Conservation (phyloP, 2,113 vertebrate genomes). For the Mystacornis crossleyi region DNA sequence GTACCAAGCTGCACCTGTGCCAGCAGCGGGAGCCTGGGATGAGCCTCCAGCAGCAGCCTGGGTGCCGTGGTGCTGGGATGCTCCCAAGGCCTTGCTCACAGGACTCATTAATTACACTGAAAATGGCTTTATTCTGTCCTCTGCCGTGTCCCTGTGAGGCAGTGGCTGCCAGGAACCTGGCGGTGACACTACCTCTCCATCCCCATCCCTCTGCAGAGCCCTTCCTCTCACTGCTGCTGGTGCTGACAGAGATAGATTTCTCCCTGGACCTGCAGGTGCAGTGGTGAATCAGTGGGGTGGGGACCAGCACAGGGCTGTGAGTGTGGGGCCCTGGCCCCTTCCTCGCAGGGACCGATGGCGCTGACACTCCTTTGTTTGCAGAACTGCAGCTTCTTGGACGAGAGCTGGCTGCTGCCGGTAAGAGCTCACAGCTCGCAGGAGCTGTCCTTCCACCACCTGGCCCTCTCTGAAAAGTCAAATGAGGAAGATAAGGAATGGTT, state of each 20-base stretch:
- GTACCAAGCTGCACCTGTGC: rapidly evolving
- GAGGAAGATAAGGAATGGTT: neutral
- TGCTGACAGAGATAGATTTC: constrained; percentile 81
- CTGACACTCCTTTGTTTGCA: constrained; percentile 28
- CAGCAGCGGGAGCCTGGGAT: rapidly evolving
- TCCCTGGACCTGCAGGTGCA: constrained; percentile 81
- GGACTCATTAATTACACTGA: neutral
- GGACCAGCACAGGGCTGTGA: neutral
- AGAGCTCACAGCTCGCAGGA: neutral
- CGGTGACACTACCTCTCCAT: neutral
- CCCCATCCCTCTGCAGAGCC: constrained; percentile 68
- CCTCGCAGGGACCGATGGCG: rapidly evolving
- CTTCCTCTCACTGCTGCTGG: constrained; percentile 80
- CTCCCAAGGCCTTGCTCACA: neutral
- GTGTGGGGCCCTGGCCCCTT: rapidly evolving
- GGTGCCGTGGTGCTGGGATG: neutral
- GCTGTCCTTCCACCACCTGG: rapidly evolving
- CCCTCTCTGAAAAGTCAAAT: neutral
- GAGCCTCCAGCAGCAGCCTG: neutral
- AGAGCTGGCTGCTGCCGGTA: constrained; percentile 85
- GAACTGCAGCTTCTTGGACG: constrained; percentile 86
- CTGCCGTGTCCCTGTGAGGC: neutral
- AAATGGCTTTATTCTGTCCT: neutral
- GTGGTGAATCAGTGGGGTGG: neutral
- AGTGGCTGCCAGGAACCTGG: neutral